phyloP scores from a whole-genome alignment of 2,113 vertebrate species.

The Boleophthalmus pectinirostris region DNA sequence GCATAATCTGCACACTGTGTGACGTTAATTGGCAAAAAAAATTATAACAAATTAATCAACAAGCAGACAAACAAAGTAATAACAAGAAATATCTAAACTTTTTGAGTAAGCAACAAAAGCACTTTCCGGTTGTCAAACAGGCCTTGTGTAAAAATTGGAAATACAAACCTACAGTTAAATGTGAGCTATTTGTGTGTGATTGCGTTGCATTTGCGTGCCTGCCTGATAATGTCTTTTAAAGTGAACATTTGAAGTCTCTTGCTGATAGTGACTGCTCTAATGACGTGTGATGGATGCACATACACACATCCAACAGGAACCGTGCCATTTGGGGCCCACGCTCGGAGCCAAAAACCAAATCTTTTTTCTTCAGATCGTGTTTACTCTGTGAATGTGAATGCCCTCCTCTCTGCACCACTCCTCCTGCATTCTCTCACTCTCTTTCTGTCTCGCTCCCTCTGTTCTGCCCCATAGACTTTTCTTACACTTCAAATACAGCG shows the following conservation, averaged over 20 bases:
- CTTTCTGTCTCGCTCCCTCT: constrained; percentile 41
- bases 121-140: too few relatives aligned
- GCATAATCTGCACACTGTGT: too few relatives aligned
- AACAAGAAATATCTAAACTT: too few relatives aligned
- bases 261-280: constrained; percentile 2
- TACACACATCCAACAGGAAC: constrained; percentile 1
- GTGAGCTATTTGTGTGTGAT: not conserved
- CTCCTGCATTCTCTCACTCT: constrained; percentile 11
- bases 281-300: constrained; percentile 30
- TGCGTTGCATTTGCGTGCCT: not conserved
- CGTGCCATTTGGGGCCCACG: constrained; percentile 9
- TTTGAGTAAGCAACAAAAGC: too few relatives aligned
- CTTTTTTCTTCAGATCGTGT: not conserved
- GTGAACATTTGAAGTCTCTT: constrained; percentile 3
- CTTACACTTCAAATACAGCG: constrained; percentile 3
- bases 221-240: constrained; percentile 16
- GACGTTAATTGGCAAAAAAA: too few relatives aligned
- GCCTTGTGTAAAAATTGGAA: too few relatives aligned
- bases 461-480: constrained; percentile 13
- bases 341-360: not conserved
- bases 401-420: constrained; percentile 24
- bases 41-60: too few relatives aligned
- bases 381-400: not conserved
- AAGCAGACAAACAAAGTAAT: too few relatives aligned
- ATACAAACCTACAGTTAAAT: too few relatives aligned